Conservation (phyloP, 1,140 invertebrate species). For the Melitaea cinxia region DNA sequence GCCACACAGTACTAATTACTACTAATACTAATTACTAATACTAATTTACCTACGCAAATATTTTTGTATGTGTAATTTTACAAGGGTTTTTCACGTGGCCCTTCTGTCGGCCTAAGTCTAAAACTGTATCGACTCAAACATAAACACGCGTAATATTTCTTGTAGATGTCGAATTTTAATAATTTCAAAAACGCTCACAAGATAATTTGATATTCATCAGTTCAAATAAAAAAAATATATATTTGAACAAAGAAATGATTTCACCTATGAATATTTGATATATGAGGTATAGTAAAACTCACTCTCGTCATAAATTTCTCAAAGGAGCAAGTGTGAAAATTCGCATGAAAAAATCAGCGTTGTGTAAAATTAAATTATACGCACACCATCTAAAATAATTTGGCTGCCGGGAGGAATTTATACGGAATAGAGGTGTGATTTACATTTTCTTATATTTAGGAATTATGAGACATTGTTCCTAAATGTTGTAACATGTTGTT, state of each 20-base stretch:
- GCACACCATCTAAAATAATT: not conserved
- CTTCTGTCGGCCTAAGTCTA: too few species aligned
- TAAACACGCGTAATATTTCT: too few species aligned
- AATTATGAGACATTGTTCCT: not conserved
- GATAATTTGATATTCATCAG: not conserved
- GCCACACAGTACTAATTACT: too few species aligned
- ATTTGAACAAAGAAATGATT: not conserved
- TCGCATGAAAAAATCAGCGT: conserved; percentile 1
- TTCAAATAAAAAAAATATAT: not conserved
- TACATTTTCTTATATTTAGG: not conserved
- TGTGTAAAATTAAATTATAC: conserved; percentile 5
- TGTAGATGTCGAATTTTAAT: too few species aligned
- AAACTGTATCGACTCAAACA: too few species aligned
- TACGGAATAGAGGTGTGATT: not conserved
- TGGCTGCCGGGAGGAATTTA: not conserved
- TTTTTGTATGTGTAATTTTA: too few species aligned
- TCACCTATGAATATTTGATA: not conserved
- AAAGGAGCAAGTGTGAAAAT: conserved; percentile 3
- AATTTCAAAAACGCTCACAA: not conserved
- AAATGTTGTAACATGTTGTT: too few species aligned
- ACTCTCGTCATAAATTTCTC: not conserved
- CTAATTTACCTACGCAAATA: too few species aligned
- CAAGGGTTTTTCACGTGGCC: too few species aligned
- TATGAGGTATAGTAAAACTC: not conserved
- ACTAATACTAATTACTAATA: too few species aligned